Base-by-base conservation (phyloP, 2,888 invertebrate genomes). In the Pheosia gnoma region DNA sequence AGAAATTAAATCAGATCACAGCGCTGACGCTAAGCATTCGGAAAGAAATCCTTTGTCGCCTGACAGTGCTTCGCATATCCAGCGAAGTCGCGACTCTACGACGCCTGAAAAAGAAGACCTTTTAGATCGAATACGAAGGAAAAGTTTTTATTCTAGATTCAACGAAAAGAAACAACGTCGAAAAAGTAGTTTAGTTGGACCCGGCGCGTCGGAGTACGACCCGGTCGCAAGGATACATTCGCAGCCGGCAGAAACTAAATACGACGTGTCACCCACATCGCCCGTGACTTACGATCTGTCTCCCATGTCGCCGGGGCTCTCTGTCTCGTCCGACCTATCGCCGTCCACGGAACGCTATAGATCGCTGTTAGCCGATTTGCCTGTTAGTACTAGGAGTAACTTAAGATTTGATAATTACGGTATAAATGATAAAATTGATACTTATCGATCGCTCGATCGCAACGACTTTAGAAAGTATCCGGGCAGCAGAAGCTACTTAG, bases 111-210 rank as follows among this genome's bases (percentile, higher is more conserved):
- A 88, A 67, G 97, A 97, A 80, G 97, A 97, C 64, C 96, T 98
- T 53, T 96, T 96, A 59, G 98, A 98, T 80, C 94, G 98, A 77
- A 98, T 98, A 77, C 94, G 97, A 74, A 94, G 98, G 45, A 97
- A 98, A 85, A 98, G 98, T 85, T 98, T 97, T 89, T 98, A 98
- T 83, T 96, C 97, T 11, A 94, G 98, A 72, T 98, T 98, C 84
- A 98, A 98, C 83, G 97, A 98, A 81, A 96, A 97, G 83, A 96
- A 96, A 78, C 95, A 95, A 70, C 94, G 95, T 65, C 94, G 96
- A 68, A 96, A 96, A 79, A 95, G 95, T 77, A 96, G 94, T 74
- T 89, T 96, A 70, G 95, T 96, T 9, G 95, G 95, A 25, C 95
- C 96, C 7, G 92, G 94, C 55, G 95, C 95, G 9, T 84, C 93